phyloP scores from a whole-genome alignment of 2,797 vertebrate species.

The Botia almorhae region DNA sequence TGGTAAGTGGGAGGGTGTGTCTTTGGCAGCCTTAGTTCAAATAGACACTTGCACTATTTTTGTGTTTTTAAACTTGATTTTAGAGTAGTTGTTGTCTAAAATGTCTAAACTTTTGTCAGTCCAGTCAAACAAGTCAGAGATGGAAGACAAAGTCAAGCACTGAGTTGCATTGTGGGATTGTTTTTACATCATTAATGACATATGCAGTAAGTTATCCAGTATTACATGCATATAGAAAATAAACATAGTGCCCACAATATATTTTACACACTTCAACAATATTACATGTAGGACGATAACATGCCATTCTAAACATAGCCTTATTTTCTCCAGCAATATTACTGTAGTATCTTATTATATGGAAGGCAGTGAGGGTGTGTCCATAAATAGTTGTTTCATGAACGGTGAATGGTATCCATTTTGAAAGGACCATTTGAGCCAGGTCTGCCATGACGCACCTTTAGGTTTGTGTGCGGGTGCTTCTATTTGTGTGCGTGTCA shows the following conservation, averaged over 20 bases:
- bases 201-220: too few species aligned
- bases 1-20: slow-evolving; percentile 30
- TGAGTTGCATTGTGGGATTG: too few species aligned
- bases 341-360: background rate
- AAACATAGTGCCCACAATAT: background rate
- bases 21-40: slow-evolving; percentile 48
- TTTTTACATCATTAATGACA: too few species aligned
- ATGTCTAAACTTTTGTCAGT: too few species aligned
- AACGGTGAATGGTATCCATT: background rate
- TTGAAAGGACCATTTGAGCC: background rate
- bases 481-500: slow-evolving; percentile 61
- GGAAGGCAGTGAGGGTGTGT: too few species aligned
- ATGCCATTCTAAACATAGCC: background rate
- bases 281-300: background rate
- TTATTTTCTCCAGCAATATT: background rate
- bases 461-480: background rate
- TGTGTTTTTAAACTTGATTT: background rate
- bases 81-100: background rate
- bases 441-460: slow-evolving; percentile 30
- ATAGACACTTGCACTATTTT: background rate
- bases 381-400: too few species aligned
- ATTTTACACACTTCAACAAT: background rate
- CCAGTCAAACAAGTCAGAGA: too few species aligned
- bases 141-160: too few species aligned
- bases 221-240: too few species aligned